Evolutionary conservation across 2,113 vertebrate species (phyloP), one percentile per base, ranked within the genome.

Genomic region (Ictalurus furcatus): DNA sequence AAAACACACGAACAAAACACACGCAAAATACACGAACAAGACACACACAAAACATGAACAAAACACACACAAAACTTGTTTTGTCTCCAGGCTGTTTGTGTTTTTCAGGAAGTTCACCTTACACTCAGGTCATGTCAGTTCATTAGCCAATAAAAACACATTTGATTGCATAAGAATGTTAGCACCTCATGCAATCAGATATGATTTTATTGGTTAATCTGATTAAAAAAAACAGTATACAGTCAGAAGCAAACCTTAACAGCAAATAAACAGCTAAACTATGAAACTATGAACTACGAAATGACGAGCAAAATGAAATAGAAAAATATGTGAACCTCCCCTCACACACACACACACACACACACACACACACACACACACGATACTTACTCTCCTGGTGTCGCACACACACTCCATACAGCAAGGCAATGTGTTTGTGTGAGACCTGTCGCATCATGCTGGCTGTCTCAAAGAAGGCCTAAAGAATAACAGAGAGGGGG

Each of bases 401-500:
- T 0, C 97, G 97, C 34, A 99, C 97, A 89, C 98, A 99, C 90
- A 99, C 96, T 0, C 98, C 98, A 0, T 99, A 98, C 44, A 99
- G 96, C 12, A 98, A 95, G 89, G 97, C 97, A 0, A 99, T 99
- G 94, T 99, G 98, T 88, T 98, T 99, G 92, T 99, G 97, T 44
- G 97, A 99, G 87, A 99, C 97, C 87, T 99, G 98, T 13, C 97
- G 95, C 98, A 99, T 99, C 97, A 98, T 98, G 91, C 98, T 99
- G 81, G 98, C 98, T 0, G 98, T 98, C 94, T 99, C 98, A 56
- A 99, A 99, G 93, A 99, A 99, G 0, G 98, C 97, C 98, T 99
- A 93, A 34, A 30, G 34, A 83, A 89, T 13, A 85, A 34, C 19
- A 28, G 44, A 90, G 83, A 89, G 34, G 73, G 44, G 40, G 4